Conservation (phyloP, 2,113 vertebrate genomes). For the Pteronura brasiliensis region DNA sequence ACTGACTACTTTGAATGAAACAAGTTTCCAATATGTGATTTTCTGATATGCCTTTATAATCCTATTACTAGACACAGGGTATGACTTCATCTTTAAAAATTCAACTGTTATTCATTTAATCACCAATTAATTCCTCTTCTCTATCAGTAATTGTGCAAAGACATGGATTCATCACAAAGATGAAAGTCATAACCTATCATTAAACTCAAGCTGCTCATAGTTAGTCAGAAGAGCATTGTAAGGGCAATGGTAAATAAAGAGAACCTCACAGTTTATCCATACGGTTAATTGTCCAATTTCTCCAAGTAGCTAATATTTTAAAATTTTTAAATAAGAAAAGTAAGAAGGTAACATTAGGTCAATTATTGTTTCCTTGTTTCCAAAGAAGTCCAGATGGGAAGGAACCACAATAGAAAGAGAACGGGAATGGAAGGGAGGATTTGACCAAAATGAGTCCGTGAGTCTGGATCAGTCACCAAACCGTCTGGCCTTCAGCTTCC, state of each 20-base stretch:
- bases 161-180: neutral
- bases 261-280: neutral
- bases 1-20: constrained; percentile 47
- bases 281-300: neutral
- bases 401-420: neutral
- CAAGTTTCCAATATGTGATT: constrained; percentile 33
- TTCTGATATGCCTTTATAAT: constrained; percentile 16
- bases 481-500: neutral
- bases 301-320: neutral
- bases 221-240: neutral
- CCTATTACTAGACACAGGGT: constrained; percentile 4
- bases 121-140: neutral
- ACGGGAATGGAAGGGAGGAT: neutral
- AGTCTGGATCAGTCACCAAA: neutral
- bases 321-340: neutral
- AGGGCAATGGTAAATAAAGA: neutral
- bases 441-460: neutral
- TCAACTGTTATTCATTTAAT: neutral
- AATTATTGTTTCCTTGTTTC: neutral
- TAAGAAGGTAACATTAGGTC: neutral
- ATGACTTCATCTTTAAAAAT: neutral
- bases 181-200: neutral
- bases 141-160: neutral
- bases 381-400: neutral
- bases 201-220: neutral